Percentiles rank a stretch among this genome's conserved stretches.
Evolutionary conservation across 2,113 vertebrate species (phyloP).

Genomic region (Embiotoca jacksoni): DNA sequence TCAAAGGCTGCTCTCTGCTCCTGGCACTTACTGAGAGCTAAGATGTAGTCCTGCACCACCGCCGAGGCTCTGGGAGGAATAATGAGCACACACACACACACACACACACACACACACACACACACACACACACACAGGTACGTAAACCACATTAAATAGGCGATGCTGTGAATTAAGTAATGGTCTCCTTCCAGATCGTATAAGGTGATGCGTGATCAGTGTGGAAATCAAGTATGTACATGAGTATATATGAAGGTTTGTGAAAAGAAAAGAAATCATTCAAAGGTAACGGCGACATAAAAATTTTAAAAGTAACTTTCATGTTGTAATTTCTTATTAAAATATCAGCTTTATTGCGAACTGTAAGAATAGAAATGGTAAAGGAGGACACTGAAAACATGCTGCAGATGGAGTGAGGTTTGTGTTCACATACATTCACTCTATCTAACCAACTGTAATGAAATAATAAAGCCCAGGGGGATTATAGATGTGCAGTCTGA

Average conservation of each 20-base stretch:
- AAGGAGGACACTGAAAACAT: background rate
- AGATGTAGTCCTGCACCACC: slow-evolving; percentile 40
- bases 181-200: background rate
- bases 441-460: slow-evolving; percentile 24
- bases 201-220: background rate
- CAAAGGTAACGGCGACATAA: no score
- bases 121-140: background rate
- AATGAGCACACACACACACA: slow-evolving; percentile 51
- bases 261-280: background rate
- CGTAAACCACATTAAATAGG: slow-evolving; percentile 6
- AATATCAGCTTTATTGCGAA: background rate
- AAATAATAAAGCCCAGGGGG: slow-evolving; percentile 38
- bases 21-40: slow-evolving; percentile 55
- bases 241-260: background rate
- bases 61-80: slow-evolving; percentile 31
- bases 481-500: slow-evolving; percentile 37
- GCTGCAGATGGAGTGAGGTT: slow-evolving; percentile 26
- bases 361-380: background rate
- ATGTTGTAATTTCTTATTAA: background rate
- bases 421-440: slow-evolving; percentile 14
- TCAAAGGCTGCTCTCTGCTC: slow-evolving; percentile 67
- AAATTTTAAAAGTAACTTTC: background rate
- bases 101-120: slow-evolving; percentile 34
- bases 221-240: no score
- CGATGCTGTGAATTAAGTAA: slow-evolving; percentile 1